Evolutionary conservation across 2,113 vertebrate species (phyloP).

Genomic region (Tenrec ecaudatus): DNA sequence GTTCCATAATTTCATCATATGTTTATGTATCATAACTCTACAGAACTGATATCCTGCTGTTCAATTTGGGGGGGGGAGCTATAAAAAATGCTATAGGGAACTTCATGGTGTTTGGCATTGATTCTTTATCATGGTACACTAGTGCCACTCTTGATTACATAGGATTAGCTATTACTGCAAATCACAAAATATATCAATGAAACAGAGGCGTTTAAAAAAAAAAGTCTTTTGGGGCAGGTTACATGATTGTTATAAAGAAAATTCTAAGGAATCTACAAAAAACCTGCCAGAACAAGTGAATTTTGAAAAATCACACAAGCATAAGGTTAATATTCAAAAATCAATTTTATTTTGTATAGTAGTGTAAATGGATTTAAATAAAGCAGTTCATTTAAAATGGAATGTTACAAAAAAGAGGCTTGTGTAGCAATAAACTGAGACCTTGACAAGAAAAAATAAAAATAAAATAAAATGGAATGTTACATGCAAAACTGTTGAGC

Average conservation of each 20-base stretch:
- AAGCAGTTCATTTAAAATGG: too few relatives aligned
- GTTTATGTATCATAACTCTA: neutral
- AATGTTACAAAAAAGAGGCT: too few relatives aligned
- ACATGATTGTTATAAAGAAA: neutral
- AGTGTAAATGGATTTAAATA: too few relatives aligned
- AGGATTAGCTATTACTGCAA: neutral
- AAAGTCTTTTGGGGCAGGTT: slow-evolving; percentile 1
- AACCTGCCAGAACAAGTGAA: too few relatives aligned
- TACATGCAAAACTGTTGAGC: too few relatives aligned
- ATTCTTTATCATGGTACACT: neutral
- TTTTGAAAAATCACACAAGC: too few relatives aligned
- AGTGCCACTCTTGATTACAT: neutral
- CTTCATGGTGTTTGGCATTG: neutral
- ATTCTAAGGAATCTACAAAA: neutral
- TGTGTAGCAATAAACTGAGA: too few relatives aligned
- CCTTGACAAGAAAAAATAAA: too few relatives aligned
- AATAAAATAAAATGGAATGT: too few relatives aligned
- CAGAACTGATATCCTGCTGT: neutral
- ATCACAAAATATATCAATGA: neutral
- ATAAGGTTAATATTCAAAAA: too few relatives aligned
- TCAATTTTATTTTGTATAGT: too few relatives aligned
- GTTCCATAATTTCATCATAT: neutral
- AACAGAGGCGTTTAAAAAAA: neutral
- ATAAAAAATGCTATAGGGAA: neutral
- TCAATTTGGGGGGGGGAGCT: neutral